Conservation (phyloP, 2,113 vertebrate species). For the Elephas maximus region DNA sequence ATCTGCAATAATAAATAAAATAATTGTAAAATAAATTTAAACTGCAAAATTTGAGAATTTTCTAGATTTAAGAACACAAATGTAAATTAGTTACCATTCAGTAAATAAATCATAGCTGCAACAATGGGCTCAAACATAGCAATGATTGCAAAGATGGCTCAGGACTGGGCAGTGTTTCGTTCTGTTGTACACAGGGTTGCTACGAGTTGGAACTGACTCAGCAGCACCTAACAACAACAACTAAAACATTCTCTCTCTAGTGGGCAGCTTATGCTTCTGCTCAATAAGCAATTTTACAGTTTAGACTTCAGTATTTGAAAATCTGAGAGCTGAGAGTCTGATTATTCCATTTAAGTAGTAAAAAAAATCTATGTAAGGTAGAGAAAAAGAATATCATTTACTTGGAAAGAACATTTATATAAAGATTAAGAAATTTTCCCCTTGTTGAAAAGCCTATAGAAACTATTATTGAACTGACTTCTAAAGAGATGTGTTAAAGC, state of each 20-base stretch:
- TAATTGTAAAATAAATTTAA: conserved; percentile 58
- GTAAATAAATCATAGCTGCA: neutral
- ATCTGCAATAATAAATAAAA: conserved; percentile 1
- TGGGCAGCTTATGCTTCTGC: neutral
- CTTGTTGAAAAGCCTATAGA: conserved; percentile 50
- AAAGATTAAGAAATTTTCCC: conserved; percentile 53
- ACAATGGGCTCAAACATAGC: too few species aligned
- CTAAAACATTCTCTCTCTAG: neutral
- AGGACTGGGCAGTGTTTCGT: too few species aligned
- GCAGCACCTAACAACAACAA: too few species aligned
- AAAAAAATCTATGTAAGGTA: neutral
- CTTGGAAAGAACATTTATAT: conserved; percentile 17
- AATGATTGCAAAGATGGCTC: too few species aligned
- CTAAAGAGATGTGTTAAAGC: conserved; percentile 9
- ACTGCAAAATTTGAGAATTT: neutral
- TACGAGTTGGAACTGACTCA: too few species aligned
- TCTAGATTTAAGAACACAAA: neutral
- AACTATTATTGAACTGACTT: conserved; percentile 41
- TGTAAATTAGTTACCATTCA: neutral
- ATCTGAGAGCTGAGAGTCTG: neutral
- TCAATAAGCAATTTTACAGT: neutral
- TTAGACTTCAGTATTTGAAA: conserved; percentile 17
- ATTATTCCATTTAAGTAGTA: neutral
- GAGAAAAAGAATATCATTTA: conserved; percentile 9
- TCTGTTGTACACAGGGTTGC: too few species aligned